Percentiles rank a stretch among this genome's conserved stretches.
phyloP scores from a whole-genome alignment of 2,113 vertebrate genomes.

The Epinephelus fuscoguttatus region DNA sequence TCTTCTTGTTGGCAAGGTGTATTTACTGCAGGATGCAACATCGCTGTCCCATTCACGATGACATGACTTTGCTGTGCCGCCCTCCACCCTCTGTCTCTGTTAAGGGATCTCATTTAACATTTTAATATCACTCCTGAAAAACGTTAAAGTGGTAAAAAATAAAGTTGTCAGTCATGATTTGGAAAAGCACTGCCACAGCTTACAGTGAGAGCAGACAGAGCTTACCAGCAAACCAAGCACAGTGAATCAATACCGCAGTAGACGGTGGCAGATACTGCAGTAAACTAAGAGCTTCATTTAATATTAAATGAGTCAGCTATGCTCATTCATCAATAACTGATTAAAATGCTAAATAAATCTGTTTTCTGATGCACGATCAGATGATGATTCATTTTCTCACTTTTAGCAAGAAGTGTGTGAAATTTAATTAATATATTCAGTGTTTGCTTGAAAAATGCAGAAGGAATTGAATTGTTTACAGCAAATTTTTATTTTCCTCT shows the following conservation, averaged over 20 bases:
- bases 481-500: neutral
- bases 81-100: neutral
- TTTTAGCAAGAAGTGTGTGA: slow-evolving; percentile 28
- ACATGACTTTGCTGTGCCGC: neutral
- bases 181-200: neutral
- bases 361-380: slow-evolving; percentile 22
- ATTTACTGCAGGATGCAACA: neutral
- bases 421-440: slow-evolving; percentile 35
- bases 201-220: slow-evolving; percentile 12
- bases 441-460: slow-evolving; percentile 11
- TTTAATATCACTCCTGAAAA: neutral
- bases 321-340: slow-evolving; percentile 53
- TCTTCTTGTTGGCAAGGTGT: neutral
- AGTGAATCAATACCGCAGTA: slow-evolving; percentile 37
- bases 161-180: slow-evolving; percentile 41
- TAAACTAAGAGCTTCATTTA: slow-evolving; percentile 52
- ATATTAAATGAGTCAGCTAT: slow-evolving; percentile 53
- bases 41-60: neutral
- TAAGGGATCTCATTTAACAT: neutral
- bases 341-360: slow-evolving; percentile 53
- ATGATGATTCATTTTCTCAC: slow-evolving; percentile 53
- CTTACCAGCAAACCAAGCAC: slow-evolving; percentile 12
- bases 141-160: slow-evolving; percentile 20
- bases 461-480: neutral
- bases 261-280: slow-evolving; percentile 12